Conservation (phyloP, 2,113 vertebrate species). For the Gnathonemus longibarbis region DNA sequence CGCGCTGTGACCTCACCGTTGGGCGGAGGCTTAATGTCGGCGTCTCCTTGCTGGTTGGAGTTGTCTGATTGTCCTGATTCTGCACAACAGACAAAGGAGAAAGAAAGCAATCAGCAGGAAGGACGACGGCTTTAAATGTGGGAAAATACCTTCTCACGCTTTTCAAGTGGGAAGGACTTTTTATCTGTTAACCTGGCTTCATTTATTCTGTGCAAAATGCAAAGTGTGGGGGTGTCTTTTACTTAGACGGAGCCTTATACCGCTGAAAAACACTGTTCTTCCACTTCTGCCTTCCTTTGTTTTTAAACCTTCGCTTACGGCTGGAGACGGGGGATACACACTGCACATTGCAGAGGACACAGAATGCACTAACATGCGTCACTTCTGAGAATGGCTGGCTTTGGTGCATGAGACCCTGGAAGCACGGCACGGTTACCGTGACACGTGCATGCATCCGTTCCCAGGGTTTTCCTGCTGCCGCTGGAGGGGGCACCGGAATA, state of each 20-base stretch:
- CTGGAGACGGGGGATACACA: not conserved
- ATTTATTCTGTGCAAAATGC: not conserved
- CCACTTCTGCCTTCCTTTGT: not conserved
- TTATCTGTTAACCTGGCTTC: not conserved
- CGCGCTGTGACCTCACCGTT: constrained; percentile 65
- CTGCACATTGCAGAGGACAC: not conserved
- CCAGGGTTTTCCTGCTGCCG: not conserved
- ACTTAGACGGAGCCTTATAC: not conserved
- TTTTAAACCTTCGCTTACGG: not conserved
- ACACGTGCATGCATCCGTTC: not conserved
- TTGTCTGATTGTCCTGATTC: constrained; percentile 94
- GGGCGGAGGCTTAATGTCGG: constrained; percentile 89
- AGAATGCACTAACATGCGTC: not conserved
- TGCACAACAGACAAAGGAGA: constrained; percentile 38
- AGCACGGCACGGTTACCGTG: not conserved
- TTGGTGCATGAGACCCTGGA: not conserved
- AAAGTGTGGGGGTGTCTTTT: not conserved
- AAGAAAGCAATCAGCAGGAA: not conserved
- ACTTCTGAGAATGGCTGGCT: not conserved
- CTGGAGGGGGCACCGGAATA: not conserved
- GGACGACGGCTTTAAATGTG: not conserved
- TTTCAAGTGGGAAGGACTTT: not conserved
- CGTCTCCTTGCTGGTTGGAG: constrained; percentile 91
- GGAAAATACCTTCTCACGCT: not conserved
- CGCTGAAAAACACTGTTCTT: not conserved